Conservation (phyloP, 2,888 invertebrate species). For the Strigamia transsilvanica region DNA sequence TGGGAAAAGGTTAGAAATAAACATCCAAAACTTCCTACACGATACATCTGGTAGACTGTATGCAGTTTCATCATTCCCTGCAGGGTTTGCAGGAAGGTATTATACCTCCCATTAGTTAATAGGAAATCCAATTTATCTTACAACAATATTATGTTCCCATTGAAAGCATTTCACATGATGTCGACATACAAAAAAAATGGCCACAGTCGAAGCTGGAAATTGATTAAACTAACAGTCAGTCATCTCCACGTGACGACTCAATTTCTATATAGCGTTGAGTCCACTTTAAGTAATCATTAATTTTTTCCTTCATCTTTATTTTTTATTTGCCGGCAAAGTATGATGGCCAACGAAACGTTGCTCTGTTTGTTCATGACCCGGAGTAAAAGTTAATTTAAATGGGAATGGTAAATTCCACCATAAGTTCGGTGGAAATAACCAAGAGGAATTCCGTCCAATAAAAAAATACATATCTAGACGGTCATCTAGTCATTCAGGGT, state of each 20-base stretch:
- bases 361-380: not conserved
- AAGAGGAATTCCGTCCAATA: no score
- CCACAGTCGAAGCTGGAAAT: not conserved
- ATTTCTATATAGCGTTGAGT: not conserved
- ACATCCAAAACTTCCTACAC: not conserved
- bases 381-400: constrained; percentile 2
- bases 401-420: no score
- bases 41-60: not conserved
- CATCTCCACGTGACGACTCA: constrained; percentile 17
- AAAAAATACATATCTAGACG: no score
- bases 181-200: not conserved
- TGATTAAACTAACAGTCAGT: not conserved
- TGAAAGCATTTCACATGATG: not conserved
- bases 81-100: not conserved
- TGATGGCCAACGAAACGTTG: not conserved
- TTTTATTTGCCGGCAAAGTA: not conserved
- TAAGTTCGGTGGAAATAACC: no score
- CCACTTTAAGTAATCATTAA: not conserved
- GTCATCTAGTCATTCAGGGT: no score
- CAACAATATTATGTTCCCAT: not conserved
- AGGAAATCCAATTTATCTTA: constrained; percentile 10
- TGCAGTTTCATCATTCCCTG: not conserved
- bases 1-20: no score
- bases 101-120: constrained; percentile 25
- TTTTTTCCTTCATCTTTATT: not conserved